Conservation (phyloP, 2,888 invertebrate species). For the Antitype chi region DNA sequence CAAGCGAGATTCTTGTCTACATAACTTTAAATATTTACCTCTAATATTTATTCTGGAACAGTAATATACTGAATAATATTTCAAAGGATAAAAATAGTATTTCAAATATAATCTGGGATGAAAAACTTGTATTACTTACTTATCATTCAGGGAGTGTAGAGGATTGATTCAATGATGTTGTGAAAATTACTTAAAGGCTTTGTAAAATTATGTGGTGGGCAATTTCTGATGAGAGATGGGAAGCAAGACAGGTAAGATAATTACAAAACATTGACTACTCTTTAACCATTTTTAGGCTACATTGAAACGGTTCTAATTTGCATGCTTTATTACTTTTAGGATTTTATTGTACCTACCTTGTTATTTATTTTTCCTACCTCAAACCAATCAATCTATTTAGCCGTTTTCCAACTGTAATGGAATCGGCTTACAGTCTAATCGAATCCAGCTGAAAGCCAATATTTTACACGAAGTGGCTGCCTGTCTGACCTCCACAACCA, state of each 20-base stretch:
- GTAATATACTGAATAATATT: constrained; percentile 18
- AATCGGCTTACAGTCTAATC: no score
- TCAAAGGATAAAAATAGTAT: constrained; percentile 20
- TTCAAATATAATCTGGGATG: constrained; percentile 5
- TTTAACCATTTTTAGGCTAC: not conserved
- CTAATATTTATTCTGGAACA: constrained; percentile 35
- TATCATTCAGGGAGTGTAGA: constrained; percentile 14
- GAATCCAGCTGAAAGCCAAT: no score
- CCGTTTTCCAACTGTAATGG: no score
- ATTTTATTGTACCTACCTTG: not conserved
- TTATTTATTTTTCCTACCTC: not conserved
- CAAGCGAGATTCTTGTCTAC: constrained; percentile 7
- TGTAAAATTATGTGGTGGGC: no score
- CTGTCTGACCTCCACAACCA: no score
- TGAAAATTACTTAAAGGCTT: constrained; percentile 1
- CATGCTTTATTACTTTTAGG: constrained; percentile 9
- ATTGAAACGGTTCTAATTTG: constrained; percentile 37
- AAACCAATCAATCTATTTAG: no score
- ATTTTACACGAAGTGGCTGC: no score
- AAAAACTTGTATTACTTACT: constrained; percentile 17
- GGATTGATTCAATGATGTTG: constrained; percentile 21
- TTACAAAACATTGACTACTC: not conserved
- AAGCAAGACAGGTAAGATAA: not conserved
- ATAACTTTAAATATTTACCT: constrained; percentile 23
- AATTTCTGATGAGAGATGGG: not conserved